Percentiles rank a stretch among this genome's conserved stretches.
Evolutionary conservation across 2,113 vertebrate species (phyloP).

Genomic region (Oriolus oriolus): DNA sequence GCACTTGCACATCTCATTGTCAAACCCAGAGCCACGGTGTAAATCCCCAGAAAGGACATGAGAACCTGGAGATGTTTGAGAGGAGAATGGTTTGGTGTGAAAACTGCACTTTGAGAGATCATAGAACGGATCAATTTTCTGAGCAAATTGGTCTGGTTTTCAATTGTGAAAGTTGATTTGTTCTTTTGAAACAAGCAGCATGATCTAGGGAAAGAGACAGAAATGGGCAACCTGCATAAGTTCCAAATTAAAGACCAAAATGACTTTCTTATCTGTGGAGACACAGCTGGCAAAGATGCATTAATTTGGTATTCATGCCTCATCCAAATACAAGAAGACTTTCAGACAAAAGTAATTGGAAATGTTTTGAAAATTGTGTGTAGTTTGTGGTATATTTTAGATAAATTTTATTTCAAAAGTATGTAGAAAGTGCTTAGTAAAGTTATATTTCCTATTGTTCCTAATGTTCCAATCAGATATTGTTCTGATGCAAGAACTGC

Average conservation of each 20-base stretch:
- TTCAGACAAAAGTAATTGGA: background rate
- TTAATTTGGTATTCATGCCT: background rate
- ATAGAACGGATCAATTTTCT: background rate
- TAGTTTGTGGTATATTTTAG: background rate
- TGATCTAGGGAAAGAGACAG: background rate
- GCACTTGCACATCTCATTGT: background rate
- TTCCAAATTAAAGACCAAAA: background rate
- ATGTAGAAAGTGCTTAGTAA: background rate
- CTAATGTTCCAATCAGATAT: background rate
- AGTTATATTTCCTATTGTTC: background rate
- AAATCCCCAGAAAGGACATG: background rate
- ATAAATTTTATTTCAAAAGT: background rate
- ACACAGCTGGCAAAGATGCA: background rate
- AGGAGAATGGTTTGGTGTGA: background rate
- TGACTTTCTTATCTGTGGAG: background rate
- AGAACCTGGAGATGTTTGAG: background rate
- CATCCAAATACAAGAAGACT: background rate
- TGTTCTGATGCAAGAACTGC: background rate
- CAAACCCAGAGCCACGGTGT: fast-evolving
- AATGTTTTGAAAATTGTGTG: background rate
- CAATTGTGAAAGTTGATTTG: background rate
- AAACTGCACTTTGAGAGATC: background rate
- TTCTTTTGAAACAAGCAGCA: background rate
- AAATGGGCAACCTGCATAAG: background rate
- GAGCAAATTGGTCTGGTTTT: background rate